Evolutionary conservation across 2,888 invertebrate species (phyloP), one percentile per base, ranked within the genome.

Genomic region (Clanis bilineata): DNA sequence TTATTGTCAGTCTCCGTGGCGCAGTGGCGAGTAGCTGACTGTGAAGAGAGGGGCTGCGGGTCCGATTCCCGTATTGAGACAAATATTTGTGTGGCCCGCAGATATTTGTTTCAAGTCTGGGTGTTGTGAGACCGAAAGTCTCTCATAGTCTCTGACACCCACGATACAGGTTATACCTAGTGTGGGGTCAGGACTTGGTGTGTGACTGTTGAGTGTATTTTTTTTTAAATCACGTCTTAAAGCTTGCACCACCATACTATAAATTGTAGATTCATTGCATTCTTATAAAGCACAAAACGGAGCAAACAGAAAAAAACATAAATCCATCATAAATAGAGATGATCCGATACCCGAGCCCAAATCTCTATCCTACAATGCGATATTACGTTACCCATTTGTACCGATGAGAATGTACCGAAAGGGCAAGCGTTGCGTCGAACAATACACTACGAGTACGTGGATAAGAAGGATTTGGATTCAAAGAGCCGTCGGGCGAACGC

Each of bases 401-500:
- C 45, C 23, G 23, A 45, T 25, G 25, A 54, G 61, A 63, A 45
- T 45, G 45, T n/a, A 18, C 41, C 41, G n/a, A 84, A 83, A 81
- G 75, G 76, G 77, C 76, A 69, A 70, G 74, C 74, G 67, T 69
- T 77, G 71, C 71, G 68, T 73, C 78, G 79, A 78, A 89, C 90
- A 89, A 89, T 86, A 78, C 78, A 81, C 84, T 79, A 88, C 85
- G 81, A 85, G 84, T 79, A 88, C 85, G 81, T 85, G 84, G 83
- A 80, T 83, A 84, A 85, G 83, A 86, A 78, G 83, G 90, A 89
- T 90, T 87, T 85, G 77, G 85, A 88, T 84, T 88, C 86, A 88
- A 88, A 86, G 72, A 81, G 81, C 74, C 73, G 70, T 77, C 68
- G 73, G 69, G 67, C 66, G 68, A 65, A 69, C 43, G 43, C 43